Evolutionary conservation across 2,113 vertebrate species (phyloP).

Genomic region (Microcebus ravelobensis): DNA sequence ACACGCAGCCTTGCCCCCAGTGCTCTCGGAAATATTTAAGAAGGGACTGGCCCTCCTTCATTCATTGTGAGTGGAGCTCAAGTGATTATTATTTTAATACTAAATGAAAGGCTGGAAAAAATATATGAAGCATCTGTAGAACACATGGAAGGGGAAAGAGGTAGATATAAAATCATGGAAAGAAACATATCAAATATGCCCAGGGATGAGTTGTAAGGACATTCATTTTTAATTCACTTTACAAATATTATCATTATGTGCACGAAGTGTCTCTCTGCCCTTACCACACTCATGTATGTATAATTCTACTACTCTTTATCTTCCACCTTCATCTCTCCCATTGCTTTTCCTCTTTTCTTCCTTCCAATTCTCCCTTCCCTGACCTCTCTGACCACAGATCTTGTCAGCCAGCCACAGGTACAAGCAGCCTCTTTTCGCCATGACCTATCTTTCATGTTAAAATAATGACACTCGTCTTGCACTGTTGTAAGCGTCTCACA

Average conservation of each 20-base stretch:
- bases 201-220: not conserved
- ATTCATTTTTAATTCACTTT: not conserved
- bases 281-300: not conserved
- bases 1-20: fast-evolving
- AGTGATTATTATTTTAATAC: not conserved
- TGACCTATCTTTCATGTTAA: not conserved
- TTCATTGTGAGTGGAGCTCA: not conserved
- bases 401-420: not conserved
- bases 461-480: not conserved
- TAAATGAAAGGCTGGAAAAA: not conserved
- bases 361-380: not conserved
- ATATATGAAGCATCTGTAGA: not conserved
- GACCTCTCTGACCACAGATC: not conserved
- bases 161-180: not conserved
- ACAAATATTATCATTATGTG: not conserved
- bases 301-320: not conserved
- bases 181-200: not conserved
- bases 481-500: not conserved
- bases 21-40: not conserved
- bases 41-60: not conserved
- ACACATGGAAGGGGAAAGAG: not conserved
- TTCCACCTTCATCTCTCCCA: not conserved
- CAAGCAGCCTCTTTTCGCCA: not conserved
- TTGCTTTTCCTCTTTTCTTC: not conserved
- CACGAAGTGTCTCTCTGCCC: no score